Conservation (phyloP, 2,113 vertebrate species). For the Ivindomyrus marchei region DNA sequence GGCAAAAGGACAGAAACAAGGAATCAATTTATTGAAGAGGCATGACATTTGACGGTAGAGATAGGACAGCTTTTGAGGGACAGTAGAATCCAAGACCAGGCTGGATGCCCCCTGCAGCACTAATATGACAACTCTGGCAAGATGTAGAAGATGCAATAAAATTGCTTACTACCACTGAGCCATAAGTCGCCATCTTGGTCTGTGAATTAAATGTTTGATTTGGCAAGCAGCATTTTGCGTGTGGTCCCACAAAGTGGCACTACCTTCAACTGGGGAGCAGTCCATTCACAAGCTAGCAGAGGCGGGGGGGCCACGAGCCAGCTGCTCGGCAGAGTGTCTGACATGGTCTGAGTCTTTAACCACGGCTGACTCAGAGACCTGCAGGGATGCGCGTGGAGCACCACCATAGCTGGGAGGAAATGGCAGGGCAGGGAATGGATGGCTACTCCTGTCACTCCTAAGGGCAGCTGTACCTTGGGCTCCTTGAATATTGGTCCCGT, state of each 20-base stretch:
- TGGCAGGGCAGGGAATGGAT: neutral
- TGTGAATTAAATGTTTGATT: neutral
- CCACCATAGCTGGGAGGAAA: neutral
- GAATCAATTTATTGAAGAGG: neutral
- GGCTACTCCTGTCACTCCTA: neutral
- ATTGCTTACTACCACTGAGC: neutral
- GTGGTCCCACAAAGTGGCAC: neutral
- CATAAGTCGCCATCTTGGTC: neutral
- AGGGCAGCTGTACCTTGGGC: neutral
- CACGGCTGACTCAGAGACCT: neutral
- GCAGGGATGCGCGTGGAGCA: neutral
- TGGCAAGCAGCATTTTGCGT: neutral
- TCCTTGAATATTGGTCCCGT: neutral
- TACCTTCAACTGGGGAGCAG: neutral
- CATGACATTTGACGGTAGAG: neutral
- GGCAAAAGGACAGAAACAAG: neutral
- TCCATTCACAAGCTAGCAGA: neutral
- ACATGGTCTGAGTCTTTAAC: neutral
- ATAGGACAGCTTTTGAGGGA: neutral
- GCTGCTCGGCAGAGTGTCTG: neutral
- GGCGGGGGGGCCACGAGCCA: too few species aligned
- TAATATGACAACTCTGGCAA: neutral
- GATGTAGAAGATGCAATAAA: neutral
- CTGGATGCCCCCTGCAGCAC: neutral
- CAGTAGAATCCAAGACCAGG: neutral